phyloP scores from a whole-genome alignment of 1,140 invertebrate species.

The Hycleus phaleratus region DNA sequence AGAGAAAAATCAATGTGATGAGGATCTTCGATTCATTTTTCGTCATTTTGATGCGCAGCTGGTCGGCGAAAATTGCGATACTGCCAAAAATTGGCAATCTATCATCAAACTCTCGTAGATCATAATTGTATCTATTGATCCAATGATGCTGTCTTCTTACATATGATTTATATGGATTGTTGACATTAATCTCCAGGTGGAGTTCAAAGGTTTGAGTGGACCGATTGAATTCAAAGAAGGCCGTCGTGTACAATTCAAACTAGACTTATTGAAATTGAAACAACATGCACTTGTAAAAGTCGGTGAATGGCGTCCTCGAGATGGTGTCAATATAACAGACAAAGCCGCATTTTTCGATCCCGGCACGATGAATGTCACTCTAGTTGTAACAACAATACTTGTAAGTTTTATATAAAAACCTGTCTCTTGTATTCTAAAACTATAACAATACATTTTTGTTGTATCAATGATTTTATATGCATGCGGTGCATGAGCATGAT shows the following conservation, averaged over 20 bases:
- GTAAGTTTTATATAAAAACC: constrained; percentile 44
- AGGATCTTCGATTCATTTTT: no score
- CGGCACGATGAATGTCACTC: constrained; percentile 75
- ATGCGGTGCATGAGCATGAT: constrained; percentile 7
- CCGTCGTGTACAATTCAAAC: constrained; percentile 61
- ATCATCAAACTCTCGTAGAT: no score
- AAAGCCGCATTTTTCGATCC: constrained; percentile 76
- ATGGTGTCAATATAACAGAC: constrained; percentile 75
- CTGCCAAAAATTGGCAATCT: no score
- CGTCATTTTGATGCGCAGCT: no score
- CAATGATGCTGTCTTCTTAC: no score
- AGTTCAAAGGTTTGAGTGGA: constrained; percentile 67
- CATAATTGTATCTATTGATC: no score
- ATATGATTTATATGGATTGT: no score
- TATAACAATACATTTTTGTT: no score
- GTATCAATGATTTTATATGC: neutral
- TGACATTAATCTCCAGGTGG: constrained; percentile 49
- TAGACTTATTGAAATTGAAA: constrained; percentile 71
- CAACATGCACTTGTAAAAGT: constrained; percentile 68
- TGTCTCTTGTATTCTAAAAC: no score
- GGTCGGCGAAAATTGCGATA: no score
- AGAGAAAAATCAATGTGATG: no score
- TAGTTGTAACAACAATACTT: constrained; percentile 82
- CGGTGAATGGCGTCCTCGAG: constrained; percentile 69
- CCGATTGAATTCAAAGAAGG: constrained; percentile 73